These are phyloP conservation scores for Tragelaphus eurycerus DNA, from an alignment of 2,797 vertebrate genomes.

Conservation along the genomic window DNA sequence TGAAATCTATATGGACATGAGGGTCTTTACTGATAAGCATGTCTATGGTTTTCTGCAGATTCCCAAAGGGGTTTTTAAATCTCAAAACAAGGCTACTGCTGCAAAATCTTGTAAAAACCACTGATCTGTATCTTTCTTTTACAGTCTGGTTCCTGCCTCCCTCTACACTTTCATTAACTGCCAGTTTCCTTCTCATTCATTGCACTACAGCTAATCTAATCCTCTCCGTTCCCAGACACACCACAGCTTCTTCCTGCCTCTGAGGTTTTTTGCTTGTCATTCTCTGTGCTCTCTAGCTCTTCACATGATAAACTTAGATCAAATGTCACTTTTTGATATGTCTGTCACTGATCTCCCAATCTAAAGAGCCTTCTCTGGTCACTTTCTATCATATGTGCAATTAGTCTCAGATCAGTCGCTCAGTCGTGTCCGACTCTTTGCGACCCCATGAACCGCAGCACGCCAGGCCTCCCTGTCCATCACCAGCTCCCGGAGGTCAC, in stretches of 20 bases:
- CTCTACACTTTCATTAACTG: neutral
- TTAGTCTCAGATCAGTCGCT: neutral
- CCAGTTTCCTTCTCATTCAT: neutral
- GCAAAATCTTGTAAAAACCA: neutral
- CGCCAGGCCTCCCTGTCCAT: too few relatives aligned
- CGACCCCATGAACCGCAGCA: too few relatives aligned
- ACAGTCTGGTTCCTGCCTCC: neutral
- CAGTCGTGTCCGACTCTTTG: too few relatives aligned
- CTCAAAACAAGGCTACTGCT: neutral
- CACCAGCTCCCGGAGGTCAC: too few relatives aligned
- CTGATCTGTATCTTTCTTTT: neutral
- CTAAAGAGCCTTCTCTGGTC: neutral
- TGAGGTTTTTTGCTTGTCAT: neutral
- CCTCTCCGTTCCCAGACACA: neutral
- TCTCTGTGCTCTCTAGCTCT: neutral
- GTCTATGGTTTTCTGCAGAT: neutral
- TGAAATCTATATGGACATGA: neutral
- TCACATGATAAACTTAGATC: neutral
- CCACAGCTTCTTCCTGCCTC: neutral
- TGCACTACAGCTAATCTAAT: neutral
- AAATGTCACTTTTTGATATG: neutral
- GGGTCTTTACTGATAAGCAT: neutral
- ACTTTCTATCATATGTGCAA: neutral
- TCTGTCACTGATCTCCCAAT: neutral
- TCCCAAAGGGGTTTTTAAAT: neutral